Evolutionary conservation across 1,140 invertebrate species (phyloP).

Genomic region (Drosophila prosaltans): DNA sequence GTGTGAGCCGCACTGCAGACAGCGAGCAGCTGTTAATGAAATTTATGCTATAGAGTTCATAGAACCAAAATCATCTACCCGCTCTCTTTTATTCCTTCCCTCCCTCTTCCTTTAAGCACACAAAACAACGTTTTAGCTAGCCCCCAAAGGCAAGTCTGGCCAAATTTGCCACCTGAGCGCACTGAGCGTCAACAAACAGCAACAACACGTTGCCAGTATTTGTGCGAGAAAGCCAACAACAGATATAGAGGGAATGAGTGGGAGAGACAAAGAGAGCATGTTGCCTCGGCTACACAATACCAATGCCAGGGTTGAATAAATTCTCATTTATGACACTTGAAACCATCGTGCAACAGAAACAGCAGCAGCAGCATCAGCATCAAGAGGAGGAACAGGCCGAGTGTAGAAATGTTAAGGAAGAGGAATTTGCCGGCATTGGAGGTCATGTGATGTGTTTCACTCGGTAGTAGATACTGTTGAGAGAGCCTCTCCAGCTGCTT

Average conservation of each 20-base stretch:
- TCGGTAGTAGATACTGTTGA: conserved; percentile 23
- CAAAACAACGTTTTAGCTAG: conserved; percentile 27
- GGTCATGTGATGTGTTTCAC: conserved; percentile 38
- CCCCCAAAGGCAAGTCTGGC: conserved; percentile 28
- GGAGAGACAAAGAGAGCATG: not conserved
- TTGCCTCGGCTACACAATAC: conserved; percentile 56
- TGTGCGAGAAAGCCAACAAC: not conserved
- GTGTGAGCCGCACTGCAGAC: conserved; percentile 46
- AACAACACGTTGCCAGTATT: conserved; percentile 26
- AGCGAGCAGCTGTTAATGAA: conserved; percentile 70
- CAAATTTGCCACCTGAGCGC: conserved; percentile 76
- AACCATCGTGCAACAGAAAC: conserved; percentile 37
- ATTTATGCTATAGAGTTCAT: conserved; percentile 75
- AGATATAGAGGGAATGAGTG: conserved; percentile 7
- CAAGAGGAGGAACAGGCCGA: conserved; percentile 23
- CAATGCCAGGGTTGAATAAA: conserved; percentile 76
- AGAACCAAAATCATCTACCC: conserved; percentile 43
- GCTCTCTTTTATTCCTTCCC: conserved; percentile 6
- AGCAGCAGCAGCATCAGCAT: not conserved
- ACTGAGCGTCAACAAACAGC: conserved; percentile 37
- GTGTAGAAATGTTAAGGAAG: conserved; percentile 23
- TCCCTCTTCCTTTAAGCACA: conserved; percentile 14
- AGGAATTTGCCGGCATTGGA: conserved; percentile 18
- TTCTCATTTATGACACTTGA: conserved; percentile 81
- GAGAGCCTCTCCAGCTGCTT: conserved; percentile 37